phyloP scores from a whole-genome alignment of 2,113 vertebrate species.

The Rallus limicola region DNA sequence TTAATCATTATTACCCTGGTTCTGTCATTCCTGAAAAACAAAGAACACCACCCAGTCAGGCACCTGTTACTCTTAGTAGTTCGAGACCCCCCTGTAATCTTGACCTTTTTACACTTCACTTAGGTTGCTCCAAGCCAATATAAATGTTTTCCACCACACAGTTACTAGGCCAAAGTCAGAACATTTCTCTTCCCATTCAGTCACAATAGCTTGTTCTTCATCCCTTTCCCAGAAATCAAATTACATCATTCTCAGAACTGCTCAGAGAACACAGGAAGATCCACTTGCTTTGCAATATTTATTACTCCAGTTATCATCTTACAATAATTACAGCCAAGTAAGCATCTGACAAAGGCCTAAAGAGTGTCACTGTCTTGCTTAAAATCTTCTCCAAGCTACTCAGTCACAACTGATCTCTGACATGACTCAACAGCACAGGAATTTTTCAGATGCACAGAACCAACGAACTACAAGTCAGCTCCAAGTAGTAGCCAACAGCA shows the following conservation, averaged over 20 bases:
- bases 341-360: not conserved
- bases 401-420: not conserved
- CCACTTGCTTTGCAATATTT: not conserved
- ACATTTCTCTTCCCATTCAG: not conserved
- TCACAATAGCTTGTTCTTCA: not conserved
- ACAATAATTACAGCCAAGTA: not conserved
- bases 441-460: not conserved
- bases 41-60: not conserved
- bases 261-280: not conserved
- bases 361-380: not conserved
- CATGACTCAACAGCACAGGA: not conserved
- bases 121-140: not conserved
- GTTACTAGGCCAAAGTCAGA: not conserved
- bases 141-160: not conserved
- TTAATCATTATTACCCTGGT: not conserved
- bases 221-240: not conserved
- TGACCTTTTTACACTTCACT: not conserved
- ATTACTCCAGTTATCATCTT: not conserved
- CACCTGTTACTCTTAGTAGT: not conserved
- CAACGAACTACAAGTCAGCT: not conserved
- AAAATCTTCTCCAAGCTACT: not conserved
- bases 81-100: not conserved
- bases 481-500: not conserved
- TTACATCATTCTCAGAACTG: not conserved
- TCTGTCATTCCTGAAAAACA: not conserved